Evolutionary conservation across 2,888 invertebrate species (phyloP).

Genomic region (Octonoba sinensis): DNA sequence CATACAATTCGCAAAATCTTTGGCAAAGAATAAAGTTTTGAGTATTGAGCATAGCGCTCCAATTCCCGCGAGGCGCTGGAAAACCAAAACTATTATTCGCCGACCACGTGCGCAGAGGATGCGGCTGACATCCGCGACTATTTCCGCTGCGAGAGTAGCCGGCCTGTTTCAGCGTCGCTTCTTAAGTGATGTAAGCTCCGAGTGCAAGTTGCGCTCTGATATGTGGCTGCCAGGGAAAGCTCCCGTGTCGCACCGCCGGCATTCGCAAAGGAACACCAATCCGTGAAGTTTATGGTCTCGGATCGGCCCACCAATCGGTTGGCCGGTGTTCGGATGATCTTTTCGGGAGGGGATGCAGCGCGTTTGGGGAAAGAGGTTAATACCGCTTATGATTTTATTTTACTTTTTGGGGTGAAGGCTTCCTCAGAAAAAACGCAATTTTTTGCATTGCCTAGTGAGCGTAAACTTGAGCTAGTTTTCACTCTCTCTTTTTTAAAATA

Average conservation of each 20-base stretch:
- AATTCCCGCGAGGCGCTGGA: neutral
- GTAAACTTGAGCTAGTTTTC: too few species aligned
- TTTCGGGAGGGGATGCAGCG: too few species aligned
- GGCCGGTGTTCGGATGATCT: neutral
- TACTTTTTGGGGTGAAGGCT: conserved; percentile 4
- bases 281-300: neutral
- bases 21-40: too few species aligned
- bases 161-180: neutral
- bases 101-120: conserved; percentile 28
- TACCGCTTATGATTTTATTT: too few species aligned
- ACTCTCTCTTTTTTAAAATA: too few species aligned
- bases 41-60: too few species aligned
- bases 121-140: neutral
- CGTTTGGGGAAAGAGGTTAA: too few species aligned
- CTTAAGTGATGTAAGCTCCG: neutral
- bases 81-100: conserved; percentile 18
- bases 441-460: too few species aligned
- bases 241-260: neutral
- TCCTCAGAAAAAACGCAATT: neutral
- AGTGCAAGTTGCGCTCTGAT: neutral
- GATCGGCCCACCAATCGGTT: conserved; percentile 38
- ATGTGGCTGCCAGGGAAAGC: neutral
- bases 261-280: conserved; percentile 17
- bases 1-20: too few species aligned
- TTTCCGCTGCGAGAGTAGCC: neutral